phyloP scores from a whole-genome alignment of 2,888 invertebrate genomes.

The Nomada goodeniana region DNA sequence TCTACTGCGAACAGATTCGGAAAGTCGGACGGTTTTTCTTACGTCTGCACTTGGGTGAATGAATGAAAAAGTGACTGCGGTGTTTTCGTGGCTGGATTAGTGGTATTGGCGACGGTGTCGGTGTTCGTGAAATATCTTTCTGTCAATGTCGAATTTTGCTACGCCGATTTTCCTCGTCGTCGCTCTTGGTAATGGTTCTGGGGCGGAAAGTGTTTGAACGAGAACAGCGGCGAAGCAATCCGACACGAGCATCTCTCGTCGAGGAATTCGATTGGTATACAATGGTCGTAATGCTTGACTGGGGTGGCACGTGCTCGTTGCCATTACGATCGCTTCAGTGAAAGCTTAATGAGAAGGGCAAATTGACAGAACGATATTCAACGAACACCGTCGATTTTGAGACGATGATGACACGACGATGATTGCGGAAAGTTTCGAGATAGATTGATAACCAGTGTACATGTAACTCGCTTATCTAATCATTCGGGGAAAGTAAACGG shows the following conservation, averaged over 20 bases:
- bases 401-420: no score
- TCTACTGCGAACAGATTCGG: no score
- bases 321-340: not conserved
- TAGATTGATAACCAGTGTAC: not conserved
- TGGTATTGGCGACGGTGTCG: no score
- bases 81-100: no score
- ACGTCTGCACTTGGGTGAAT: no score
- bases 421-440: not conserved
- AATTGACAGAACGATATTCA: not conserved
- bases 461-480: conserved; percentile 26
- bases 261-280: conserved; percentile 32
- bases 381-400: no score
- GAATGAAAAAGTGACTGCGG: no score
- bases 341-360: no score
- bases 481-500: not conserved
- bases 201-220: not conserved
- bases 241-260: not conserved
- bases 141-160: no score
- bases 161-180: no score
- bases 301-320: not conserved
- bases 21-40: no score
- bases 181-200: not conserved
- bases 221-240: not conserved
- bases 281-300: conserved; percentile 12
- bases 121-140: no score